These are phyloP conservation scores for Lophotis ruficrista DNA, from an alignment of 2,113 vertebrate genomes.

Conservation along the genomic window DNA sequence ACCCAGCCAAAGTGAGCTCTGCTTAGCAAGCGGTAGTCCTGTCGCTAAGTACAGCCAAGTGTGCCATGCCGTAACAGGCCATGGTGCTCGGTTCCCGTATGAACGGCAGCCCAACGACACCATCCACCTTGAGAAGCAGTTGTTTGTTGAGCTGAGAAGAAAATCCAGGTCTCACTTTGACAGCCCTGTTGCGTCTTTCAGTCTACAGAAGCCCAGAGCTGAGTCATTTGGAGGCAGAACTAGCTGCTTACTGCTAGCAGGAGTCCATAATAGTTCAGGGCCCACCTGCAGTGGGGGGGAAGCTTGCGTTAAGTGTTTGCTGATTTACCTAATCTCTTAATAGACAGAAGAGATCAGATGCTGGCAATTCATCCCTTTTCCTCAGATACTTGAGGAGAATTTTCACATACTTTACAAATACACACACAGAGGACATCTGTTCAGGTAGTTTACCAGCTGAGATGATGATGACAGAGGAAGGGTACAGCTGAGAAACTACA, in stretches of 20 bases:
- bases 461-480: not conserved
- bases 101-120: not conserved
- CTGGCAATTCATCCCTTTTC: not conserved
- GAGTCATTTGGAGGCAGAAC: not conserved
- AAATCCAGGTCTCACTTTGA: not conserved
- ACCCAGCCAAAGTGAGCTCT: not conserved
- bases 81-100: not conserved
- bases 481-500: not conserved
- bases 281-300: not conserved
- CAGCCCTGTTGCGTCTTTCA: not conserved
- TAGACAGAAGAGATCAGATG: not conserved
- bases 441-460: not conserved
- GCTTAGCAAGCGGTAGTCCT: not conserved
- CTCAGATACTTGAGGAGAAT: not conserved
- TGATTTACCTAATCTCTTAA: not conserved
- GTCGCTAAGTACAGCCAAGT: not conserved
- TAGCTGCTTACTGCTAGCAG: not conserved
- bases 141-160: not conserved
- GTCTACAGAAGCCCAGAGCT: not conserved
- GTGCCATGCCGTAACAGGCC: not conserved
- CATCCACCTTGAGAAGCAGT: not conserved
- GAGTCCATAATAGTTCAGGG: not conserved
- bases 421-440: no score
- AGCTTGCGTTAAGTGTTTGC: not conserved
- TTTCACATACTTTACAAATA: not conserved